Evolutionary conservation across 2,888 invertebrate species (phyloP).

Genomic region (Chymomyza fuscimana): DNA sequence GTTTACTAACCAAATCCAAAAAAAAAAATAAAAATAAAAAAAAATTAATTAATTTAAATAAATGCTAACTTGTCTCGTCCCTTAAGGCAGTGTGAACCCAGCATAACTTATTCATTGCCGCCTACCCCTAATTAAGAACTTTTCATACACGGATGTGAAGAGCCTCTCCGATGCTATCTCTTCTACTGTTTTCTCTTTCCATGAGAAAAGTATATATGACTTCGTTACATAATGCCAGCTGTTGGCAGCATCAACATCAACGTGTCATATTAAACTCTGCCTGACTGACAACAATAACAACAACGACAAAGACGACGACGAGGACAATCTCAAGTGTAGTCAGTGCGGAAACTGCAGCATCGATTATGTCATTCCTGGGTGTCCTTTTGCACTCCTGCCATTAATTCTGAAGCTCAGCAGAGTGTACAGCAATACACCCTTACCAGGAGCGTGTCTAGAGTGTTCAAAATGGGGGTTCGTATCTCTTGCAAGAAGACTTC

Average conservation of each 20-base stretch:
- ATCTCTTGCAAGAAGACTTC: neutral
- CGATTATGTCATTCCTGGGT: conserved; percentile 65
- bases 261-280: conserved; percentile 39
- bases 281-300: neutral
- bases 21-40: too few species aligned
- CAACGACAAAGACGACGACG: neutral
- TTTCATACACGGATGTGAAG: conserved; percentile 22
- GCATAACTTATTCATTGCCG: neutral
- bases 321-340: conserved; percentile 17
- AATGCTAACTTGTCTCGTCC: too few species aligned
- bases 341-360: conserved; percentile 61
- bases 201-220: neutral
- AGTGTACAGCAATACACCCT: too few species aligned
- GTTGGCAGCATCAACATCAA: conserved; percentile 27
- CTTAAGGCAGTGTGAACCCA: too few species aligned
- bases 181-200: neutral
- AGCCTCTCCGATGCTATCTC: neutral
- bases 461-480: neutral
- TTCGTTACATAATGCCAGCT: conserved; percentile 29
- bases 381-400: conserved; percentile 12
- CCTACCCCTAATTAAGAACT: conserved; percentile 58
- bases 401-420: neutral
- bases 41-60: too few species aligned
- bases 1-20: too few species aligned
- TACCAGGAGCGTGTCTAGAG: too few species aligned